These are phyloP conservation scores for Parazoanthus atlanticus DNA, from an alignment of 92 coral and sea anemone species.

Conservation along the genomic window DNA sequence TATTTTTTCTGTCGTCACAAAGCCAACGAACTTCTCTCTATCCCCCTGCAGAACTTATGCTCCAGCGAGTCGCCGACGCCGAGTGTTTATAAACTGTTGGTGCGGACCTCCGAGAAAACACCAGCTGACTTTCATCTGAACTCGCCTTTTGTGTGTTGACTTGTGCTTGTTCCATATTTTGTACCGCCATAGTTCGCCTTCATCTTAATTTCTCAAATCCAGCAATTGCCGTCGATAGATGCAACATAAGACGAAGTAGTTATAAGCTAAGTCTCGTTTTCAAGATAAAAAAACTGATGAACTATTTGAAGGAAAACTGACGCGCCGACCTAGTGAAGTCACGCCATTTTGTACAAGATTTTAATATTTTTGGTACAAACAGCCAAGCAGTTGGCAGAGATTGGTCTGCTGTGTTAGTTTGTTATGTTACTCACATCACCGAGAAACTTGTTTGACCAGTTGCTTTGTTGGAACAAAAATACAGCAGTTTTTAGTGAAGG, in stretches of 20 bases:
- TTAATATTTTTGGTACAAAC: neutral
- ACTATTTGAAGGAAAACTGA: neutral
- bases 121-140: neutral
- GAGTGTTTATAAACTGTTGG: slow-evolving; percentile 35
- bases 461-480: slow-evolving; percentile 1
- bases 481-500: slow-evolving; percentile 42
- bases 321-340: neutral
- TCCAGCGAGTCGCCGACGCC: neutral
- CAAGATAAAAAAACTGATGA: neutral
- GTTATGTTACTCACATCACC: slow-evolving; percentile 29
- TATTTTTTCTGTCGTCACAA: neutral
- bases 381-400: neutral
- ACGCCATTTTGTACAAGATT: slow-evolving; percentile 31
- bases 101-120: slow-evolving; percentile 91
- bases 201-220: neutral
- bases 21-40: slow-evolving; percentile 1
- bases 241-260: slow-evolving; percentile 1
- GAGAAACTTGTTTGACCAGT: neutral
- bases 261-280: slow-evolving; percentile 13
- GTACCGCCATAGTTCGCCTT: slow-evolving; percentile 23
- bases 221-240: neutral
- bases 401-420: slow-evolving; percentile 9
- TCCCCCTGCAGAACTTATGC: neutral
- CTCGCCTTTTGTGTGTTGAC: neutral
- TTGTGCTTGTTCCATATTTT: slow-evolving; percentile 63